These are phyloP conservation scores for Hozukius guyotensis DNA, from an alignment of 2,797 vertebrate genomes.

Conservation along the genomic window DNA sequence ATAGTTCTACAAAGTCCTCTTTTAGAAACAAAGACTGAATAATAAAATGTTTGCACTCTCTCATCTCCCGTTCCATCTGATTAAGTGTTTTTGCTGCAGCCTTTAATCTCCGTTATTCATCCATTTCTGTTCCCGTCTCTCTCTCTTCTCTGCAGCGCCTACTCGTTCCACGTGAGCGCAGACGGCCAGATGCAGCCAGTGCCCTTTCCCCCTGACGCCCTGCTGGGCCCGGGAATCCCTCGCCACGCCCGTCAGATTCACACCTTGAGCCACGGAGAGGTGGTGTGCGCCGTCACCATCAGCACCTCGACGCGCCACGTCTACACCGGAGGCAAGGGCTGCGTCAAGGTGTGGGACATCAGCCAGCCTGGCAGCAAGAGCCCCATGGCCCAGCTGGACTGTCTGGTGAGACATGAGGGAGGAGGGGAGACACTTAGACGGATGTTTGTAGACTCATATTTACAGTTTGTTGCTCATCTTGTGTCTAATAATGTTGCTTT, in stretches of 20 bases:
- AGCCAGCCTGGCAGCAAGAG: constrained; percentile 79
- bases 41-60: neutral
- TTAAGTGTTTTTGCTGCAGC: neutral
- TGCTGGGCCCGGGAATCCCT: constrained; percentile 89
- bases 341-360: constrained; percentile 82
- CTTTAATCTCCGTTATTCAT: neutral
- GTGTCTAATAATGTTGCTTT: constrained; percentile 28
- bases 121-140: neutral
- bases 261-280: constrained; percentile 88
- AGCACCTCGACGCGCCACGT: constrained; percentile 87
- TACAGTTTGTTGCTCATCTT: constrained; percentile 6
- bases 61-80: neutral
- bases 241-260: constrained; percentile 91
- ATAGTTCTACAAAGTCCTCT: neutral
- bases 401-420: constrained; percentile 69
- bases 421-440: neutral
- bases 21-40: neutral
- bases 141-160: constrained; percentile 78
- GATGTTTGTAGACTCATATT: neutral
- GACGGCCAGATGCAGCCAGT: constrained; percentile 93
- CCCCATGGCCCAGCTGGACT: constrained; percentile 82
- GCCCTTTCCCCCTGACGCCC: constrained; percentile 88
- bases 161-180: constrained; percentile 91
- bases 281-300: constrained; percentile 90
- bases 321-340: constrained; percentile 78